Evolutionary conservation across 2,888 invertebrate genomes (phyloP).

Genomic region (Ophioninae sp.): DNA sequence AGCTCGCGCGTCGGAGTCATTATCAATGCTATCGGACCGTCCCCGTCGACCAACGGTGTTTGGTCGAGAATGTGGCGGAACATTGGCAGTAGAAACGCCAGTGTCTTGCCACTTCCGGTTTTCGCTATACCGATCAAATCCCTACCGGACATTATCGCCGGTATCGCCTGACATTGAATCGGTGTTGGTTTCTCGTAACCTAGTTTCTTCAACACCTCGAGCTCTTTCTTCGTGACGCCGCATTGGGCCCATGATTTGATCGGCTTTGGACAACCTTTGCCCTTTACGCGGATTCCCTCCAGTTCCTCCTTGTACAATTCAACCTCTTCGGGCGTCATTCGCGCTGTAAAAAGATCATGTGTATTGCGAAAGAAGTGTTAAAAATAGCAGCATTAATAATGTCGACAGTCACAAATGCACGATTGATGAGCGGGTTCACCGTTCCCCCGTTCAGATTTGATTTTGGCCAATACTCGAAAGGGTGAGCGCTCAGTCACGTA

Average conservation of each 20-base stretch:
- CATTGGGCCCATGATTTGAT: constrained; percentile 99
- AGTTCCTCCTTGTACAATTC: constrained; percentile 93
- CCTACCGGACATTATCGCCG: constrained; percentile 97
- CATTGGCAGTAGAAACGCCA: constrained; percentile 99
- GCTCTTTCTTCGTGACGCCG: constrained; percentile 97
- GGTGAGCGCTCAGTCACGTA: too few species aligned
- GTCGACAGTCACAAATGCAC: background rate
- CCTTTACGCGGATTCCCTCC: constrained; percentile 97
- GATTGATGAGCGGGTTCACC: too few species aligned
- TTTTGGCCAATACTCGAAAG: too few species aligned
- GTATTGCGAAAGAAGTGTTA: background rate
- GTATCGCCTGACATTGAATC: constrained; percentile 98
- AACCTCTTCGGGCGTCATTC: constrained; percentile 94
- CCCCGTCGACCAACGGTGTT: constrained; percentile 95
- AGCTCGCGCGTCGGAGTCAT: constrained; percentile 99
- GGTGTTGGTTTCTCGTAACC: constrained; percentile 99
- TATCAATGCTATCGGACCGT: constrained; percentile 97
- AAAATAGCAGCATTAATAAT: background rate
- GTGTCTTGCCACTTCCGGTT: constrained; percentile 99
- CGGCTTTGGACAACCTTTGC: constrained; percentile 97
- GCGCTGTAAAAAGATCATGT: constrained; percentile 79
- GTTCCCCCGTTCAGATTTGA: too few species aligned
- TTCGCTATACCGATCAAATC: constrained; percentile 99
- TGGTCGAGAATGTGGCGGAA: constrained; percentile 98
- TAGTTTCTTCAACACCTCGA: constrained; percentile 94